phyloP scores from a whole-genome alignment of 2,797 vertebrate species.

The Gadopsis bispinosus region DNA sequence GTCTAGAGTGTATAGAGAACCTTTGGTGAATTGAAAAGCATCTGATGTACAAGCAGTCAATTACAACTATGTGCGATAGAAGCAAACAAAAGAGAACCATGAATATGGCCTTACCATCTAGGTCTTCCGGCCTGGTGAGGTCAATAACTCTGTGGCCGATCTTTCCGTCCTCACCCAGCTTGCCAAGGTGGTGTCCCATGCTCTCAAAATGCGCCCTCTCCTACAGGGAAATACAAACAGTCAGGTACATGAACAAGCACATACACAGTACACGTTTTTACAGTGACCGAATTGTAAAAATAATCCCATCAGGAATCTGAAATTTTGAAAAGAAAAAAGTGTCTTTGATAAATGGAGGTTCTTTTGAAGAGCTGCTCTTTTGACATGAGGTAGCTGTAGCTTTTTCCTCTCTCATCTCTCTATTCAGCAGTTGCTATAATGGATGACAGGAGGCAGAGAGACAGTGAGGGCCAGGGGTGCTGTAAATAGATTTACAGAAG shows the following conservation, averaged over 20 bases:
- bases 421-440: conserved; percentile 79
- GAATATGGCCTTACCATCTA: conserved; percentile 89
- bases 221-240: conserved; percentile 79
- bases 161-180: conserved; percentile 95
- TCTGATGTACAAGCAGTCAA: background rate
- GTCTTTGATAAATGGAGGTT: conserved; percentile 73
- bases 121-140: conserved; percentile 97
- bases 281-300: conserved; percentile 55
- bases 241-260: conserved; percentile 69
- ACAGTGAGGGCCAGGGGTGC: conserved; percentile 82
- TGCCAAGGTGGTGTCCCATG: conserved; percentile 92
- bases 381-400: conserved; percentile 76
- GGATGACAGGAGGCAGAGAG: conserved; percentile 77
- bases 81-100: background rate
- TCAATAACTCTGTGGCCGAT: conserved; percentile 97
- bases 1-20: background rate
- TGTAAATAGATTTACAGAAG: conserved; percentile 84
- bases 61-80: background rate
- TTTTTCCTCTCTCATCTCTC: conserved; percentile 77
- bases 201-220: conserved; percentile 96
- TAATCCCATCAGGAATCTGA: conserved; percentile 58
- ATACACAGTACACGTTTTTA: conserved; percentile 38
- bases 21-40: background rate
- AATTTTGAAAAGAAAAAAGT: conserved; percentile 63
- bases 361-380: conserved; percentile 79